phyloP scores from a whole-genome alignment of 2,113 vertebrate genomes.

The Gavialis gangeticus region DNA sequence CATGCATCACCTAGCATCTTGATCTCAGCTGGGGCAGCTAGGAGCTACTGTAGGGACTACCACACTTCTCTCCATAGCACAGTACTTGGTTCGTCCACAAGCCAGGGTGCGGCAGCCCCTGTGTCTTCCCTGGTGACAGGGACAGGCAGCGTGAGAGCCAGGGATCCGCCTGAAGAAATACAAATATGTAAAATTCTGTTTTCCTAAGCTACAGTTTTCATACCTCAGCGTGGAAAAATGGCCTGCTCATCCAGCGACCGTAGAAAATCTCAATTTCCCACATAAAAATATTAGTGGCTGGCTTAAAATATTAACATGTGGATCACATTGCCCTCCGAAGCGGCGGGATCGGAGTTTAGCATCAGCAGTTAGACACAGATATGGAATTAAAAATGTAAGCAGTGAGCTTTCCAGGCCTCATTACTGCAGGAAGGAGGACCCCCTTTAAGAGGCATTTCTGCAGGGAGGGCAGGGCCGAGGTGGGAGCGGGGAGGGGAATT shows the following conservation, averaged over 20 bases:
- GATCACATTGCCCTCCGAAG: slow-evolving; percentile 70
- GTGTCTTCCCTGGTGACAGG: rapidly evolving
- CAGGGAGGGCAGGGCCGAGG: background rate
- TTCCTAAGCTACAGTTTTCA: slow-evolving; percentile 52
- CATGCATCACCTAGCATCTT: background rate
- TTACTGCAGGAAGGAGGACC: background rate
- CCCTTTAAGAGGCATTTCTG: background rate
- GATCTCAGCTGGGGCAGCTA: background rate
- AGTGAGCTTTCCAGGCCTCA: slow-evolving; percentile 42
- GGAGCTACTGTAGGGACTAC: background rate
- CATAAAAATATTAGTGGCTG: slow-evolving; percentile 79
- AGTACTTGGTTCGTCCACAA: background rate
- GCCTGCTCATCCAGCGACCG: slow-evolving; percentile 64
- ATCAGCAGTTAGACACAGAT: slow-evolving; percentile 75
- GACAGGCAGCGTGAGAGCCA: background rate
- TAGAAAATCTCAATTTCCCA: slow-evolving; percentile 77
- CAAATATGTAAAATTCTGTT: slow-evolving; percentile 60
- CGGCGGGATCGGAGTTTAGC: slow-evolving; percentile 61
- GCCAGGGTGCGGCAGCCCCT: rapidly evolving
- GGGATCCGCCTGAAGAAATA: background rate
- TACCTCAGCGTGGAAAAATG: slow-evolving; percentile 49
- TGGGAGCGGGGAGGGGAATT: rapidly evolving
- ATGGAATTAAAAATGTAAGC: slow-evolving; percentile 68
- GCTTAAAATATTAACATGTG: slow-evolving; percentile 78
- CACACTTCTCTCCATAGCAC: background rate